These are phyloP conservation scores for Dynastes grantii DNA, from an alignment of 2,888 invertebrate species.

Conservation along the genomic window DNA sequence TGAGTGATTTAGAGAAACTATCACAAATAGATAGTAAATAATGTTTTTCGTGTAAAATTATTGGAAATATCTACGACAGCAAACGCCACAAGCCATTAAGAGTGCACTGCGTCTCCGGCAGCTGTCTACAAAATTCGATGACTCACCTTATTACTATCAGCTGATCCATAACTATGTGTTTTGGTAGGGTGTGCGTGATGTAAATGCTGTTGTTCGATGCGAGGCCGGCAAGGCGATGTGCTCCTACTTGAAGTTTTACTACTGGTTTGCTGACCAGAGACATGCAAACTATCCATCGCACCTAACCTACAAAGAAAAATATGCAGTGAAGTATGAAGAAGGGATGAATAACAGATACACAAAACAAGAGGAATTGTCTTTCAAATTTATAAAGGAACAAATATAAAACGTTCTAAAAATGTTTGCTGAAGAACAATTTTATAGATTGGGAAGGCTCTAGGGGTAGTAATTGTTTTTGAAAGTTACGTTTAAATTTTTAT, in stretches of 20 bases:
- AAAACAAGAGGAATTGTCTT: neutral
- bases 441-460: too few relatives aligned
- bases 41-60: too few relatives aligned
- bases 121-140: conserved; percentile 22
- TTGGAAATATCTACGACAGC: neutral
- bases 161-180: conserved; percentile 69
- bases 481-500: neutral
- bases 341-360: conserved; percentile 10
- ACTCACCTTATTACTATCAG: conserved; percentile 68
- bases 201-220: conserved; percentile 62
- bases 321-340: conserved; percentile 8
- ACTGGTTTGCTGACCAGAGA: conserved; percentile 67
- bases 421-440: too few relatives aligned
- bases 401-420: too few relatives aligned
- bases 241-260: conserved; percentile 77
- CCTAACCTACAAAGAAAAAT: conserved; percentile 63
- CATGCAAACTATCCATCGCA: conserved; percentile 71
- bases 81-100: neutral
- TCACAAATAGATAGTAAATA: too few relatives aligned
- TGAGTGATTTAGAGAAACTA: too few relatives aligned
- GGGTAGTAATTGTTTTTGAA: too few relatives aligned
- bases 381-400: neutral
- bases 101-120: neutral
- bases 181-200: conserved; percentile 64
- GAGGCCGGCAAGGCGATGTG: conserved; percentile 74